Base-by-base conservation (phyloP, 1,140 invertebrate genomes). In the Adoxophyes honmai region DNA sequence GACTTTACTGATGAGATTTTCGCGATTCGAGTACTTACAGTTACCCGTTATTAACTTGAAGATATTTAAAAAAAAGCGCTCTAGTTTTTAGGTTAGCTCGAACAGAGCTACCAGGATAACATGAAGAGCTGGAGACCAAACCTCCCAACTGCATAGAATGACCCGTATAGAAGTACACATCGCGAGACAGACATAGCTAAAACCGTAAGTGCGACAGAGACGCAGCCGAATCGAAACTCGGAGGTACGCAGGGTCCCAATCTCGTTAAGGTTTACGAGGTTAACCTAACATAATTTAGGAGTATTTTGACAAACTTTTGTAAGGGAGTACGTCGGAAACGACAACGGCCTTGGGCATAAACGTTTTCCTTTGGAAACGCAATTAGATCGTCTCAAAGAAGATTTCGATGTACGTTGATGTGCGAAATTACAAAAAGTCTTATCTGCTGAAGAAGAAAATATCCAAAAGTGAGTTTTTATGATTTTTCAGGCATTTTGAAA, bases 221-320 rank as follows among this genome's bases (percentile, higher is more conserved):
- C 42, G 18, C 10, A 16, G 14, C 18, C n/a, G 21, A 33, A 48
- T 33, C 42, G 42, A 48, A 48, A 48, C 42, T 48, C 42, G 2
- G 42, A 48, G 42, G 42, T 48, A 48, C 16, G 42, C 42, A 48
- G 42, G 42, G 42, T 18, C 18, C 28, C 18, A 48, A 48, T 48
- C 42, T 48, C 42, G 42, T 48, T 48, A 48, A 48, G 42, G 42
- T 48, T 48, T 48, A 48, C 42, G 42, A 48, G 42, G 42, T 48
- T 48, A 48, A 48, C 42, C 42, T 48, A 48, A 48, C 42, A 48
- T 48, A 48, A 48, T 48, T 48, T 48, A 48, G 42, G 18, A 28
- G 42, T 48, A 48, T 48, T 48, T 48, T 48, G 42, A 48, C 42
- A 48, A 28, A 48, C 42, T 48, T 48, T 48, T 48, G 42, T 48